Base-by-base conservation (phyloP, 2,113 vertebrate species). In the Geococcyx californianus region DNA sequence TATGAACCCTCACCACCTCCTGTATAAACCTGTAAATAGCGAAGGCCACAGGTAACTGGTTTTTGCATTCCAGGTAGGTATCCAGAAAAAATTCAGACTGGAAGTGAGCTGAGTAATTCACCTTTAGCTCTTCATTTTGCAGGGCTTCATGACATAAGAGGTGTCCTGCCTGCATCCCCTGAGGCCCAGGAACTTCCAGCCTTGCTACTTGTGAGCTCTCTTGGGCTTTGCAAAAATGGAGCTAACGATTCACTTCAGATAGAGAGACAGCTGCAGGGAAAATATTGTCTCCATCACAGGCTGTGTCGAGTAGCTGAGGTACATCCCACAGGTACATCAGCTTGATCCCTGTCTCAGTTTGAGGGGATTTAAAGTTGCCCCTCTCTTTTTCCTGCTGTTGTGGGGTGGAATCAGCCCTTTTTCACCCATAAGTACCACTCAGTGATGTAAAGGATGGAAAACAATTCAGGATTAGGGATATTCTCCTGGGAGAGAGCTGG, bases 251-350 rank as follows among this genome's bases (percentile, higher is more conserved):
- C 25, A 36, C 38, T 59, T 28, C 13, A 74, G 85, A 55, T 16
- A 67, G 23, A 38, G 18, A 45, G 9, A 4, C 36, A 34, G n/a
- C 28, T 58, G 11, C 4, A n/a, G 20, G 38, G 28, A 79, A 81
- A 74, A 25, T 10, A 52, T 25, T 68, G 34, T 17, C 49, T 84
- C 29, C 44, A 64, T 45, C 26, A 21, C 21, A 64, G n/a, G 14
- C 25, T 36, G 19, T 18, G 18, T 11, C 10, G 1, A 80, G 59
- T 7, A 5, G 47, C 56, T 44, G 16, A 67, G 34, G 11, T 56
- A 31, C 1, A 1, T 33, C 18, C 28, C 0, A 0, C 15, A 17
- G 31, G 4, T 45, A 42, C 33, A 28, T 84, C 54, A 51, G 19
- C 25, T 80, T 4, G 0, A 13, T 45, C 15, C 11, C 7, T 12